Evolutionary conservation across 2,888 invertebrate genomes (phyloP), one percentile per base, ranked within the genome.

Genomic region (Lasioglossum oenotherae): DNA sequence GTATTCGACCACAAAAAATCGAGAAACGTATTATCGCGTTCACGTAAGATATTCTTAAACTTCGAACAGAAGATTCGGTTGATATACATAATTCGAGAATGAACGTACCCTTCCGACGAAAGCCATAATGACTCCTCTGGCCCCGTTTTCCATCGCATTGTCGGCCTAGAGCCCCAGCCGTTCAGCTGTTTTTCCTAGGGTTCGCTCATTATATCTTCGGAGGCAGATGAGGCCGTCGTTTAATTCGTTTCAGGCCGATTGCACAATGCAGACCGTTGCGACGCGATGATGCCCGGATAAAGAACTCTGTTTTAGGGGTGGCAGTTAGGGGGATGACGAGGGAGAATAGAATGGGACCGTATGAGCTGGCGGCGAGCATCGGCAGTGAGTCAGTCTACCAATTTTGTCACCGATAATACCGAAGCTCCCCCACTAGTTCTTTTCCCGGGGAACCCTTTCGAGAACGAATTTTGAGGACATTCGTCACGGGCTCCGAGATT

Each of bases 341-440:
- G 82, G 81, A 77, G 82, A 27, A 44, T 35, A 80, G 78, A 80
- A 82, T 74, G 79, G 86, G 72, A 77, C 67, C 23, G 81, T 79
- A 84, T 88, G 88, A 89, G 86, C 88, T 88, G 85, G 85, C 86
- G 78, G 64, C 77, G 87, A 84, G 84, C 81, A 88, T 82, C 84
- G 78, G 77, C 78, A 79, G 85, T 89, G 90, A 90, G 84, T 88
- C 89, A 89, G 88, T 87, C 83, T 16, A 80, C 83, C 85, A 88
- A 88, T 87, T 83, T 89, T 87, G 72, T 84, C 57, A 85, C 57
- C 81, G 85, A 89, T 85, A 85, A 85, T 71, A 69, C 14, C 53
- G 23, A 53, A 23, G 31, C 44, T 10, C 73, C 4, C 49, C 46
- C 49, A 6, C 67, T 12, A 8, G 35, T 10, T 14, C 16, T 2